Base-by-base conservation (phyloP, 2,888 invertebrate genomes). In the Heliothis peltigera region DNA sequence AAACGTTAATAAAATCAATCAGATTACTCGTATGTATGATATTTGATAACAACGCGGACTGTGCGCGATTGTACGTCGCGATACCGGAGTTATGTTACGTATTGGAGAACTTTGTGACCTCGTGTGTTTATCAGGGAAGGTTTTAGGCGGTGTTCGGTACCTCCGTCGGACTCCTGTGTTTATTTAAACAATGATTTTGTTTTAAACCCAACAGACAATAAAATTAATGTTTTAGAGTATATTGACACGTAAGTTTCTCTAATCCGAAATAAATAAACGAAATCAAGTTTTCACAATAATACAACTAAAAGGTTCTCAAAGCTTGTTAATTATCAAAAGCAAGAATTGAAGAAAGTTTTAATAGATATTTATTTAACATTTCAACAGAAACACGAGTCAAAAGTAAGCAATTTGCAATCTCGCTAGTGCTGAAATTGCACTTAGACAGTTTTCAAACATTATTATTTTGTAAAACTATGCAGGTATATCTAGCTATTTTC, bases 1-100 rank as follows among this genome's bases (percentile, higher is more conserved):
- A 12, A 53, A 18, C 47, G 46, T 54, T 65, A 46, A 71, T 74
- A 74, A 76, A 76, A 65, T 74, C 76, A 62, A 75, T 70, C 65
- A 71, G 74, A 76, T 76, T 65, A 62, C 42, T 25, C 21, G 42
- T 57, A 35, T 18, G 49, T 66, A 58, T 55, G 46, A 42, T 61
- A 76, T 63, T 63, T 71, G 76, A 71, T 76, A 71, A 76, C 65
- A 54, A 53, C 57, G 48, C 53, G 49, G 43, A 56, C 43, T 59
- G 28, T 51, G 8, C 18, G 54, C 64, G 64, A 64, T 60, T 64
- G 64, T 59, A 43, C 43, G 25, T 18, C 17, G 21, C 35, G 68
- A 68, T 70, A 73, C 18, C 12, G 17, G 5, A 68, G 12, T 57
- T 59, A 43, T 47, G 25, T 17, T 17, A 18, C n/a, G 19, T 63